A percentile compares a stretch with the other conserved stretches of the same genome.
Conservation (phyloP, 2,113 vertebrate species). For the Psammodynastes pulverulentus region DNA sequence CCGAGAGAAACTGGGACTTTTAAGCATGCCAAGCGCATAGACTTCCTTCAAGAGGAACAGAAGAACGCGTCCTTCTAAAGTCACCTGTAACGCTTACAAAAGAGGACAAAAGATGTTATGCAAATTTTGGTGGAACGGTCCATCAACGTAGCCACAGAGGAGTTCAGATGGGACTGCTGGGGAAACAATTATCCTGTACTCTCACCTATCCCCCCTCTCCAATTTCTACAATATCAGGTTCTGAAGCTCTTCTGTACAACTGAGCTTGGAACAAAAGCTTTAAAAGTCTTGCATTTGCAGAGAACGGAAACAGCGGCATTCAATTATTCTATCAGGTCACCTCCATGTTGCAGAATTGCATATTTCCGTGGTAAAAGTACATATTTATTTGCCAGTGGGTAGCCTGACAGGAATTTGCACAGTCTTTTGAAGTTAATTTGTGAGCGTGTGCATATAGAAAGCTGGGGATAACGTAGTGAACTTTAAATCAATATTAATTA, state of each 20-base stretch:
- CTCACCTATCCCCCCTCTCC: not conserved
- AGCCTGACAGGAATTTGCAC: conserved; percentile 23
- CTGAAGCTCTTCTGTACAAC: not conserved
- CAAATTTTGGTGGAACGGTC: not conserved
- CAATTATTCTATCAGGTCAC: conserved; percentile 19
- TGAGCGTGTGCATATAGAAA: conserved; percentile 7
- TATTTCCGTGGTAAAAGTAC: conserved; percentile 31
- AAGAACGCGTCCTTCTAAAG: not conserved
- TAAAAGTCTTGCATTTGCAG: not conserved
- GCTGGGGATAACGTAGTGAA: conserved; percentile 19
- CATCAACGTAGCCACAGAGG: not conserved
- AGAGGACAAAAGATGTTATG: not conserved
- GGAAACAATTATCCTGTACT: too few relatives aligned
- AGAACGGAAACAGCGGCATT: conserved; percentile 12
- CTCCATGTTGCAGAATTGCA: conserved; percentile 7
- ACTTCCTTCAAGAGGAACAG: not conserved
- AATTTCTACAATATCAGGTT: not conserved
- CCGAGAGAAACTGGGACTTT: too few relatives aligned
- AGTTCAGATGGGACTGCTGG: not conserved
- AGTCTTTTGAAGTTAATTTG: conserved; percentile 28
- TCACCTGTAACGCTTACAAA: not conserved
- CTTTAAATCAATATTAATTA: conserved; percentile 34
- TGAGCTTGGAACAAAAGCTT: not conserved
- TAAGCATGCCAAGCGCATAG: not conserved
- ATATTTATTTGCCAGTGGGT: conserved; percentile 20